These are phyloP conservation scores for Tetranychus cinnabarinus DNA, from an alignment of 1,140 invertebrate genomes.

Conservation along the genomic window DNA sequence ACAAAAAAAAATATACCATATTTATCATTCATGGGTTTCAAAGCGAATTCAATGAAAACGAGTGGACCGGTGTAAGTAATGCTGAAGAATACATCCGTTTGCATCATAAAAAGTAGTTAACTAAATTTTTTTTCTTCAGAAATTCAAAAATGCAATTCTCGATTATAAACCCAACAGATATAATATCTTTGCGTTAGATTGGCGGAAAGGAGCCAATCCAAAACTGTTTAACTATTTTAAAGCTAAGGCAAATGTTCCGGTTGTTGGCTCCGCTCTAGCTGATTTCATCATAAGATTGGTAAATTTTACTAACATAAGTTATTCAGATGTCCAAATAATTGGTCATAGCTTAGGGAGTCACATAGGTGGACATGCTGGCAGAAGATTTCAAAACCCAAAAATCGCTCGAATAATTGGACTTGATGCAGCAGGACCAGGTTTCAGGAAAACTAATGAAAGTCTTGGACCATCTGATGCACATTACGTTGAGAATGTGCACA, in stretches of 20 bases:
- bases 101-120: no score
- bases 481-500: constrained; percentile 51
- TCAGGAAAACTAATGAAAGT: constrained; percentile 25
- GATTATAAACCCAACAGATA: not conserved
- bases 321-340: constrained; percentile 19
- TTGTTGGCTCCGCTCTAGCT: constrained; percentile 34
- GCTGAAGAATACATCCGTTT: no score
- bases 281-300: constrained; percentile 21
- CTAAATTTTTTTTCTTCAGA: no score
- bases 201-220: constrained; percentile 22
- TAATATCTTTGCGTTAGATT: constrained; percentile 4
- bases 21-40: no score
- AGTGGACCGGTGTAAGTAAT: no score
- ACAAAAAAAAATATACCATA: no score
- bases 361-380: constrained; percentile 56
- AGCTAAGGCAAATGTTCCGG: constrained; percentile 35
- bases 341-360: constrained; percentile 59
- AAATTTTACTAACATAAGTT: constrained; percentile 20
- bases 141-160: constrained; percentile 1
- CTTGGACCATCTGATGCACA: constrained; percentile 34
- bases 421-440: constrained; percentile 71
- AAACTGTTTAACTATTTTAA: constrained; percentile 1
- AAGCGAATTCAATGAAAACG: no score
- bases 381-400: constrained; percentile 22
- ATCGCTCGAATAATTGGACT: constrained; percentile 26